phyloP scores from a whole-genome alignment of 1,140 invertebrate genomes.

The Nomia melanderi region DNA sequence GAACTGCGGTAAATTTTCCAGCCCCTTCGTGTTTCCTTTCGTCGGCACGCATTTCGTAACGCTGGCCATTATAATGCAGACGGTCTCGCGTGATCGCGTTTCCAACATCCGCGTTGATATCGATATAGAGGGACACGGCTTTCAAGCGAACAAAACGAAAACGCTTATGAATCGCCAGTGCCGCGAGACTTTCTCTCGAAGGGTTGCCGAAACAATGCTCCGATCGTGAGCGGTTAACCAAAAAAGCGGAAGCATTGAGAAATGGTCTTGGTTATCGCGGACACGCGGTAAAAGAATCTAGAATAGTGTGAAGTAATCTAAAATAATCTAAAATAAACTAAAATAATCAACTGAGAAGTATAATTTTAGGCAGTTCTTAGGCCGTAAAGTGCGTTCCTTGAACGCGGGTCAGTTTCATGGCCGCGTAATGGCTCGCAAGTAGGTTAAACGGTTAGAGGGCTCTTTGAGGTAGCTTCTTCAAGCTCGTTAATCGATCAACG shows the following conservation, averaged over 20 bases:
- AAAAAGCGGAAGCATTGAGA: neutral
- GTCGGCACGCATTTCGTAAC: too few species aligned
- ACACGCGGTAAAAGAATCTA: too few species aligned
- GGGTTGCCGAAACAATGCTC: neutral
- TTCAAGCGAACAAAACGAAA: neutral
- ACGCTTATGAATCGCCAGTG: neutral
- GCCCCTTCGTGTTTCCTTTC: too few species aligned
- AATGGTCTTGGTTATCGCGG: neutral
- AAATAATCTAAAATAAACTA: too few species aligned
- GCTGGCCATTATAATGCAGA: neutral
- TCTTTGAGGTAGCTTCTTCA: neutral
- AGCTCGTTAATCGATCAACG: neutral
- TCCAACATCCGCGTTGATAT: neutral
- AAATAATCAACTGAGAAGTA: too few species aligned
- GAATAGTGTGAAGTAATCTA: too few species aligned
- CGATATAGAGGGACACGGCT: too few species aligned
- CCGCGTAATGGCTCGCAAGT: neutral
- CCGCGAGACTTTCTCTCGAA: neutral
- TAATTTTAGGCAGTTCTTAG: neutral
- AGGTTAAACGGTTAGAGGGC: neutral
- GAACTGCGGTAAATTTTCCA: too few species aligned
- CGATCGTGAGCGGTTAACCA: neutral
- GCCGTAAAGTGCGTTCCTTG: neutral
- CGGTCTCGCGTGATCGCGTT: neutral
- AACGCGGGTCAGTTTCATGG: neutral